phyloP scores from a whole-genome alignment of 2,888 invertebrate species.

The Panorpa germanica region DNA sequence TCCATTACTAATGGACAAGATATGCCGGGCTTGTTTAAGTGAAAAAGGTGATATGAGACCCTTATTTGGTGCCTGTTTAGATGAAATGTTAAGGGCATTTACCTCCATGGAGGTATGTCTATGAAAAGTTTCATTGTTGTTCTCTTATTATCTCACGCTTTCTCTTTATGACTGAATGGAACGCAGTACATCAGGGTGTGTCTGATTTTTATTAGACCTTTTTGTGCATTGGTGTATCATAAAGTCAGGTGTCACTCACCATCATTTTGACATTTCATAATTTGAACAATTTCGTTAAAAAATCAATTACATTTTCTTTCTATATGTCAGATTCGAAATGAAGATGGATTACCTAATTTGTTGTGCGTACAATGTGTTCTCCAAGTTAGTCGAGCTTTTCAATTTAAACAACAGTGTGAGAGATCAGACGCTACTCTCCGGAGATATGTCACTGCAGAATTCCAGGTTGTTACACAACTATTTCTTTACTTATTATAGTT shows the following conservation, averaged over 20 bases:
- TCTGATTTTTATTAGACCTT: too few species aligned
- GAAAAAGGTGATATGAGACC: slow-evolving; percentile 28
- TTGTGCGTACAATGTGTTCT: slow-evolving; percentile 31
- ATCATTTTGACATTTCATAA: not conserved
- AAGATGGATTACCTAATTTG: slow-evolving; percentile 26
- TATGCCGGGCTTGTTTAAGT: slow-evolving; percentile 27
- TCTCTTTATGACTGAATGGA: too few species aligned
- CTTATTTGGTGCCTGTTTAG: slow-evolving; percentile 27
- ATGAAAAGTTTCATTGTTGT: not conserved
- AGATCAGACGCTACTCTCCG: slow-evolving; percentile 24
- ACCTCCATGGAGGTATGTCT: slow-evolving; percentile 22
- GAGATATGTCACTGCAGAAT: slow-evolving; percentile 22
- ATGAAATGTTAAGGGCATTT: slow-evolving; percentile 27
- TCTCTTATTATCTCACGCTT: not conserved
- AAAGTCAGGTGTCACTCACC: too few species aligned
- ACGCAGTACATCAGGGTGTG: too few species aligned
- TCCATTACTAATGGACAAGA: slow-evolving; percentile 25
- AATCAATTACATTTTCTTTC: slow-evolving; percentile 7
- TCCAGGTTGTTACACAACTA: slow-evolving; percentile 26
- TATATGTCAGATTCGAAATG: slow-evolving; percentile 21
- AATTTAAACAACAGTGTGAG: slow-evolving; percentile 29
- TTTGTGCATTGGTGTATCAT: too few species aligned
- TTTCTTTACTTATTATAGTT: too few species aligned
- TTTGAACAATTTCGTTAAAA: not conserved
- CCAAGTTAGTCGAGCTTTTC: slow-evolving; percentile 28